A percentile compares a stretch with the other conserved stretches of the same genome.
These are phyloP conservation scores for Halcyon badia DNA, from an alignment of 2,797 vertebrate genomes.

Conservation along the genomic window DNA sequence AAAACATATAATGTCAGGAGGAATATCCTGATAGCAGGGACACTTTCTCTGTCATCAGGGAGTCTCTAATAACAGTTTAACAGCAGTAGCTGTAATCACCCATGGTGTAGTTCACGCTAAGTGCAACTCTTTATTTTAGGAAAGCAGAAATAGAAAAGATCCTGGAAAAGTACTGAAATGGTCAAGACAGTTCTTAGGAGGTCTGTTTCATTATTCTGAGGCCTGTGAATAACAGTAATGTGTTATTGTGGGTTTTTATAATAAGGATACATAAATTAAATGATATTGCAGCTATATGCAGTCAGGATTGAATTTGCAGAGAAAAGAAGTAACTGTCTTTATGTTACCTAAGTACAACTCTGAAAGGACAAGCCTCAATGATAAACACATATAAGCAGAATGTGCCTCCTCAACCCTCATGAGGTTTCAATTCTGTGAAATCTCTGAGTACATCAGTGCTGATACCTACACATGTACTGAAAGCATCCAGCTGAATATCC, in stretches of 20 bases:
- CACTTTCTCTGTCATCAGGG: neutral
- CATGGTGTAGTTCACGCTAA: neutral
- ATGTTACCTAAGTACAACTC: neutral
- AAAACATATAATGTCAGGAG: neutral
- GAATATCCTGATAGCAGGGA: neutral
- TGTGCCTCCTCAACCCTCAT: neutral
- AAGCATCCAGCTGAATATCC: neutral
- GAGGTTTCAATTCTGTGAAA: neutral
- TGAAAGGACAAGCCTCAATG: neutral
- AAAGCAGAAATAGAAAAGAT: neutral
- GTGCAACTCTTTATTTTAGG: neutral
- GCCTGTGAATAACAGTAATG: neutral
- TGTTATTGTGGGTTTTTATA: neutral
- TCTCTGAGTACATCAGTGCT: fast-evolving
- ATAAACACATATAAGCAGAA: neutral
- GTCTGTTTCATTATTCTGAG: neutral
- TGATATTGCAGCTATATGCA: neutral
- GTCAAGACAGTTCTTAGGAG: neutral
- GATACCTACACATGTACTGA: neutral
- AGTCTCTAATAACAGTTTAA: neutral
- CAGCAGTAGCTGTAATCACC: neutral
- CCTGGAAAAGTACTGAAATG: neutral
- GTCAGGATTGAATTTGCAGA: neutral
- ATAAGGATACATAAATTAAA: too few species aligned
- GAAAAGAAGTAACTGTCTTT: neutral